A percentile compares a stretch with the other conserved stretches of the same genome.
These are phyloP conservation scores for Ennomos fuscantarius DNA, from an alignment of 2,888 invertebrate genomes.

Conservation along the genomic window DNA sequence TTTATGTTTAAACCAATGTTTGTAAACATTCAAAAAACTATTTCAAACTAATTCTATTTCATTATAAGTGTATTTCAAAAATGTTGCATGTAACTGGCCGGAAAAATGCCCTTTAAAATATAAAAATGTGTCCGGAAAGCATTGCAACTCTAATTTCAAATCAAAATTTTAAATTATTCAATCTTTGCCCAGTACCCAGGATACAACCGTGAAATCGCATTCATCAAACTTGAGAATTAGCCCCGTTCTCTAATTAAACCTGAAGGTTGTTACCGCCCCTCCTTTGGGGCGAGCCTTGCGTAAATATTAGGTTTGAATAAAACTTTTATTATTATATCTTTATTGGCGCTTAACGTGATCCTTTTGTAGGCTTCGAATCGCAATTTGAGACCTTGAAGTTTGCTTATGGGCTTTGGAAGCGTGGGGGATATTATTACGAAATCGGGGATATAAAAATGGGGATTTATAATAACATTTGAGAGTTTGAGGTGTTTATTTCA, in stretches of 20 bases:
- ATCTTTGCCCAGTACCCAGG: slow-evolving; percentile 35
- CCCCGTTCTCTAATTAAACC: slow-evolving; percentile 79
- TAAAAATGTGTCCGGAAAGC: not conserved
- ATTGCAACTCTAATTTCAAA: slow-evolving; percentile 47
- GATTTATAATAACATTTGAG: slow-evolving; percentile 15
- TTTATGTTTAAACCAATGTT: too few species aligned
- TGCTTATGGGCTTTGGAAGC: slow-evolving; percentile 34
- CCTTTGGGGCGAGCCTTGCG: slow-evolving; percentile 62
- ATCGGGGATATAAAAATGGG: slow-evolving; percentile 16
- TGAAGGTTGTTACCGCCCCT: slow-evolving; percentile 70
- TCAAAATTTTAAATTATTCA: slow-evolving; percentile 79
- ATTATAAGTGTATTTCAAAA: too few species aligned
- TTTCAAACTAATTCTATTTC: too few species aligned
- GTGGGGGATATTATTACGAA: slow-evolving; percentile 20
- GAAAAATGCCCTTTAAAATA: not conserved
- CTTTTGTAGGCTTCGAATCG: slow-evolving; percentile 32
- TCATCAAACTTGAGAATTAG: slow-evolving; percentile 83
- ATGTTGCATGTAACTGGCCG: too few species aligned
- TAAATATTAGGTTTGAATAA: slow-evolving; percentile 76
- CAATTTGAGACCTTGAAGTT: slow-evolving; percentile 32
- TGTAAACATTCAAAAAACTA: too few species aligned
- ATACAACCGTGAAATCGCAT: slow-evolving; percentile 78
- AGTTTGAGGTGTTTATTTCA: slow-evolving; percentile 8
- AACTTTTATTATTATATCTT: slow-evolving; percentile 73
- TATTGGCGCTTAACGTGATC: slow-evolving; percentile 61